Conservation (phyloP, 2,888 invertebrate species). For the Drosophila parthenogenetica region DNA sequence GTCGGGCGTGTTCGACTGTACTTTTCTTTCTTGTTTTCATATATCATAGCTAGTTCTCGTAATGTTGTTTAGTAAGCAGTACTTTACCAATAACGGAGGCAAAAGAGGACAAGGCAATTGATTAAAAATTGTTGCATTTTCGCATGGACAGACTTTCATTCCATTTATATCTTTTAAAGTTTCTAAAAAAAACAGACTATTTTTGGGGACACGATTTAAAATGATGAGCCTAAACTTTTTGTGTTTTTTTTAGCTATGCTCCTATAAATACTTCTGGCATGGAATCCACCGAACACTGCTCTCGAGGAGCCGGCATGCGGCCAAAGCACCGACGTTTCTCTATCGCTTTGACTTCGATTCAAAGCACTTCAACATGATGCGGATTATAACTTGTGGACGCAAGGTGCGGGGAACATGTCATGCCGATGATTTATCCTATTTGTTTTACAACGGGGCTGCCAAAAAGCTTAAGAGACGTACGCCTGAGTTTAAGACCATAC, state of each 20-base stretch:
- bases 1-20: too few species aligned
- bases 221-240: background rate
- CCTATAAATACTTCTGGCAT: constrained; percentile 85
- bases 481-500: constrained; percentile 83
- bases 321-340: constrained; percentile 82
- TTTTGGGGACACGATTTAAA: background rate
- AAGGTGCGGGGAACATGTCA: constrained; percentile 84
- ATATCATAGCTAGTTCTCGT: too few species aligned
- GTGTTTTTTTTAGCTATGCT: constrained; percentile 74
- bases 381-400: constrained; percentile 83
- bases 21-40: too few species aligned
- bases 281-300: constrained; percentile 83
- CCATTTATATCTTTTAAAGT: too few species aligned
- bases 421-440: constrained; percentile 84
- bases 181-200: too few species aligned
- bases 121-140: too few species aligned
- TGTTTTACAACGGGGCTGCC: constrained; percentile 84
- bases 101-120: too few species aligned
- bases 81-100: too few species aligned
- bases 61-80: too few species aligned
- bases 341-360: constrained; percentile 85
- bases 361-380: constrained; percentile 83
- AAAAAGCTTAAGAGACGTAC: constrained; percentile 80
- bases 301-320: constrained; percentile 77
- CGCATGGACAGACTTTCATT: too few species aligned